Evolutionary conservation across 2,797 vertebrate genomes (phyloP).

Genomic region (Melanotaenia maccullochi): DNA sequence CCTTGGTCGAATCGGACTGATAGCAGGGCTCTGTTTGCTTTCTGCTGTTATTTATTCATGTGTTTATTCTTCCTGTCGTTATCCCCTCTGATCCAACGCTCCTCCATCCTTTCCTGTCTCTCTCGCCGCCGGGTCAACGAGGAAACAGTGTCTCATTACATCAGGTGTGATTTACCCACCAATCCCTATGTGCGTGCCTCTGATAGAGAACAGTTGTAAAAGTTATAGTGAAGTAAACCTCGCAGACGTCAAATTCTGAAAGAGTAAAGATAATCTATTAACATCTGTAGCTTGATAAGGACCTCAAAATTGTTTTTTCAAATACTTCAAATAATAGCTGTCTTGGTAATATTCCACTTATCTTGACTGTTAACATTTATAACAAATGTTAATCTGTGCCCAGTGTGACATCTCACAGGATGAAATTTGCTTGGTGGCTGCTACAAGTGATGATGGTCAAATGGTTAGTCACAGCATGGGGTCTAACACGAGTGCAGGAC

Average conservation of each 20-base stretch:
- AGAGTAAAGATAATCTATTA: neutral
- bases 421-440: constrained; percentile 85
- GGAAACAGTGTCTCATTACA: constrained; percentile 69
- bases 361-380: neutral
- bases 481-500: constrained; percentile 13
- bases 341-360: neutral
- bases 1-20: constrained; percentile 77
- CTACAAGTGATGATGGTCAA: constrained; percentile 30
- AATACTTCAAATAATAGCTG: neutral
- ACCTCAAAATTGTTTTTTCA: neutral
- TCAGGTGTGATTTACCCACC: constrained; percentile 69
- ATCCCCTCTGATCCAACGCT: constrained; percentile 50
- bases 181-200: constrained; percentile 12
- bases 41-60: constrained; percentile 86
- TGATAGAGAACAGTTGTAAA: neutral
- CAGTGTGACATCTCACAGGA: constrained; percentile 72
- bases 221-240: constrained; percentile 2
- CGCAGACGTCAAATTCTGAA: neutral
- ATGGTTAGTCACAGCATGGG: constrained; percentile 28
- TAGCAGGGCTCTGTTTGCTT: constrained; percentile 83
- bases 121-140: constrained; percentile 50
- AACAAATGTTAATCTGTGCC: constrained; percentile 47
- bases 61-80: constrained; percentile 78
- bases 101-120: constrained; percentile 51
- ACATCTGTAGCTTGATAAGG: neutral